phyloP scores from a whole-genome alignment of 2,888 invertebrate species.

The Pachydiplax longipennis region DNA sequence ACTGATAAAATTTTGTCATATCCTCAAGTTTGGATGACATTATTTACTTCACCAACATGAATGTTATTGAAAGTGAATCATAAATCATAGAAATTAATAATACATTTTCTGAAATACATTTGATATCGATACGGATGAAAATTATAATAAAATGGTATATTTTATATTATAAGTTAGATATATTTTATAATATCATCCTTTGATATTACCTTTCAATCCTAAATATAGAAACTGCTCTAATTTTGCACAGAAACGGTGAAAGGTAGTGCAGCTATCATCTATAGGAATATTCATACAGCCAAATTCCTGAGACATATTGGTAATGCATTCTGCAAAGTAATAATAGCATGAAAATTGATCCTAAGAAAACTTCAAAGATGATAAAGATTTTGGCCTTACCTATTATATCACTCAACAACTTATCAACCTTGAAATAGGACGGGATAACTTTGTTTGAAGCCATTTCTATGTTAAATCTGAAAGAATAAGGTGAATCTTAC shows the following conservation, averaged over 20 bases:
- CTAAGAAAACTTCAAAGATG: not conserved
- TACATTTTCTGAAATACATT: too few relatives aligned
- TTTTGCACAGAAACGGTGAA: conserved; percentile 59
- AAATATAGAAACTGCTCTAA: conserved; percentile 58
- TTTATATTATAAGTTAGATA: too few relatives aligned
- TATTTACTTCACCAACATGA: too few relatives aligned
- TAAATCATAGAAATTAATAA: too few relatives aligned
- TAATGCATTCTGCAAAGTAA: conserved; percentile 25
- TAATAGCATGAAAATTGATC: not conserved
- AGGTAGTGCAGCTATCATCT: conserved; percentile 57
- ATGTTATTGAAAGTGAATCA: too few relatives aligned
- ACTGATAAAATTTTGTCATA: too few relatives aligned
- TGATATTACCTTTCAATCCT: conserved; percentile 57
- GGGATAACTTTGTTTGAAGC: not conserved
- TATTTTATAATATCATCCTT: not conserved
- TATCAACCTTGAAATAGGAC: conserved; percentile 16
- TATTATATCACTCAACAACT: conserved; percentile 27
- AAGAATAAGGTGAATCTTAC: too few relatives aligned
- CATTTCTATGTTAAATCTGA: not conserved
- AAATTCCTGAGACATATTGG: conserved; percentile 46
- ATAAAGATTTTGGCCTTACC: not conserved
- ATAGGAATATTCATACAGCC: conserved; percentile 55
- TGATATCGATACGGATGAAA: too few relatives aligned
- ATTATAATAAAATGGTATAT: too few relatives aligned
- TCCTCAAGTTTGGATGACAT: too few relatives aligned